Evolutionary conservation across 1,140 invertebrate genomes (phyloP).

Genomic region (Asobara japonica): DNA sequence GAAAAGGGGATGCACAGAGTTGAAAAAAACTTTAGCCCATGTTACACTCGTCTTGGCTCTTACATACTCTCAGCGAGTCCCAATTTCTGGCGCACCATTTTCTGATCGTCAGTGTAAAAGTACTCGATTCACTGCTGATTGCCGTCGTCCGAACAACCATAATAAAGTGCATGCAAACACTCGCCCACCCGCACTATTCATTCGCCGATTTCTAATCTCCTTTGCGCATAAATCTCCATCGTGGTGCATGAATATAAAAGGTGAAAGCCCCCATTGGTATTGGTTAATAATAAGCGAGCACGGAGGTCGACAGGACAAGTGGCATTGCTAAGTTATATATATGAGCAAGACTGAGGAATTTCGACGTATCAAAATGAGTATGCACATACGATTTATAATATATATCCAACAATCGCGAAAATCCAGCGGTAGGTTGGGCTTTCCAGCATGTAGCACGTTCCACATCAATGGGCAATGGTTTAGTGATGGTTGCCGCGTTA

Average conservation of each 20-base stretch:
- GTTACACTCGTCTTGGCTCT: background rate
- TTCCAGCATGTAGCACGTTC: constrained; percentile 21
- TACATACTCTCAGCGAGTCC: background rate
- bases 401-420: background rate
- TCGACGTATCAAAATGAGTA: constrained; percentile 18
- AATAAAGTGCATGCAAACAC: background rate
- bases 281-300: constrained; percentile 8
- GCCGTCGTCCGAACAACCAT: background rate
- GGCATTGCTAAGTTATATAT: constrained; percentile 4
- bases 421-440: background rate
- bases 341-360: background rate
- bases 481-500: constrained; percentile 15
- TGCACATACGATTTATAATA: constrained; percentile 11
- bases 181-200: constrained; percentile 27
- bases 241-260: constrained; percentile 16
- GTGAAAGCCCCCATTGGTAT: constrained; percentile 23
- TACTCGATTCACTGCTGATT: background rate
- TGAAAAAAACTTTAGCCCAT: constrained; percentile 50
- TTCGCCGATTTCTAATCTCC: constrained; percentile 25
- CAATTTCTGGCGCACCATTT: background rate
- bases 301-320: background rate
- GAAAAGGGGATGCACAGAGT: constrained; percentile 11
- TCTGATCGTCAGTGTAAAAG: background rate
- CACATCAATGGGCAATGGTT: constrained; percentile 21
- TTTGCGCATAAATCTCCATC: constrained; percentile 20